Evolutionary conservation across 2,888 invertebrate genomes (phyloP).

Genomic region (Rhingia rostrata): DNA sequence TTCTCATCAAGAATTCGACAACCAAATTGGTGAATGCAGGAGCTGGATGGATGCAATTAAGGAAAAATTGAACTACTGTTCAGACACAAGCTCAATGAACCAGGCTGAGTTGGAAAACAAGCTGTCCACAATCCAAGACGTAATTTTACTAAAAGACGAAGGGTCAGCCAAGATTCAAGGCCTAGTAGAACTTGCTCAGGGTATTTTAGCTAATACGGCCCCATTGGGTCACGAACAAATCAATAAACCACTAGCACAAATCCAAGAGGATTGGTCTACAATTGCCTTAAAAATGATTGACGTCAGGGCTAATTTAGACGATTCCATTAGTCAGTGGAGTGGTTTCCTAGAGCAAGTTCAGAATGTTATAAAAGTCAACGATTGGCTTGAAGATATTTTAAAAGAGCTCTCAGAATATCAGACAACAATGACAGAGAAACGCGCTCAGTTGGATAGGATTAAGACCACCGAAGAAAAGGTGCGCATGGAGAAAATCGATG

Average conservation of each 20-base stretch:
- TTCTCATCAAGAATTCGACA: slow-evolving; percentile 93
- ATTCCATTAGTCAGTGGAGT: slow-evolving; percentile 95
- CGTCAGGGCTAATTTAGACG: slow-evolving; percentile 93
- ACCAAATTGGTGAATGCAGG: slow-evolving; percentile 90
- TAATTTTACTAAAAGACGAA: slow-evolving; percentile 95
- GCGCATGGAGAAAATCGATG: slow-evolving; percentile 94
- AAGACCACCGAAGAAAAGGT: slow-evolving; percentile 94
- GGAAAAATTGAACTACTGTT: slow-evolving; percentile 93
- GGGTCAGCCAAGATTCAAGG: slow-evolving; percentile 94
- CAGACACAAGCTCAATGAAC: slow-evolving; percentile 90
- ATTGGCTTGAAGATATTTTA: slow-evolving; percentile 89
- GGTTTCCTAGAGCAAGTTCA: slow-evolving; percentile 95
- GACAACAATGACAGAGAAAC: slow-evolving; percentile 92
- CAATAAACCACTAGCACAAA: slow-evolving; percentile 90
- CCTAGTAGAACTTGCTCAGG: slow-evolving; percentile 95
- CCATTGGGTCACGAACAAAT: slow-evolving; percentile 93
- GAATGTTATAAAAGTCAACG: slow-evolving; percentile 91
- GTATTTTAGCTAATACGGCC: slow-evolving; percentile 94
- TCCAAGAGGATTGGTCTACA: slow-evolving; percentile 96
- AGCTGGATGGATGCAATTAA: slow-evolving; percentile 93
- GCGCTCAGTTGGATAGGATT: slow-evolving; percentile 92
- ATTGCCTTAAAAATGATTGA: slow-evolving; percentile 94
- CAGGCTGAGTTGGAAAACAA: slow-evolving; percentile 94
- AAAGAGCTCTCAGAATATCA: slow-evolving; percentile 90
- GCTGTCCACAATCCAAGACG: slow-evolving; percentile 92